Evolutionary conservation across 2,797 vertebrate species (phyloP).

Genomic region (Limosa lapponica): DNA sequence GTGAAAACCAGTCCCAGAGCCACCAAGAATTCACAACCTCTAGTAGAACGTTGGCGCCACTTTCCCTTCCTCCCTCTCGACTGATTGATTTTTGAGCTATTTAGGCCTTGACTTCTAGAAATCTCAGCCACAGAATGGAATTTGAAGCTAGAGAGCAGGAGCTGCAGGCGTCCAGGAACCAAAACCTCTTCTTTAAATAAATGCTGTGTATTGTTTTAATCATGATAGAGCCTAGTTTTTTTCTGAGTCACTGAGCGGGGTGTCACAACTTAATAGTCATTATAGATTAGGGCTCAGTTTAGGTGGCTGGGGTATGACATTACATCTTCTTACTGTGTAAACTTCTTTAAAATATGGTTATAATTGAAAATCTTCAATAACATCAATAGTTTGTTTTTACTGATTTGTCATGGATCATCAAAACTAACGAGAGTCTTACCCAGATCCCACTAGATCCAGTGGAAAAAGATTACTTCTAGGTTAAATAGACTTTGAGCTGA

Average conservation of each 20-base stretch:
- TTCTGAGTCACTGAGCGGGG: background rate
- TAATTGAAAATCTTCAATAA: background rate
- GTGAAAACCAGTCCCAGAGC: background rate
- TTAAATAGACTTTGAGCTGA: background rate
- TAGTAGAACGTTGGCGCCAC: background rate
- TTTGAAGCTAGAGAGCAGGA: background rate
- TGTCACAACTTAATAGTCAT: background rate
- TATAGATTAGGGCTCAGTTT: background rate
- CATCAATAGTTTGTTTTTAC: background rate
- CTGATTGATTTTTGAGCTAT: background rate
- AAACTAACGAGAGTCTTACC: background rate
- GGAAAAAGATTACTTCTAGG: background rate
- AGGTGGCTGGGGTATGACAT: background rate
- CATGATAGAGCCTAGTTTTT: rapidly evolving
- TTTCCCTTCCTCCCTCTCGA: background rate
- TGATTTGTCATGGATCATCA: background rate
- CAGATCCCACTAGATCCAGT: background rate
- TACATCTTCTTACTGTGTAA: background rate
- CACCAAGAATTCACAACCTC: background rate
- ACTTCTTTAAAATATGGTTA: background rate
- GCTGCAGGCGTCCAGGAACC: background rate
- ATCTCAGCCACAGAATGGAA: background rate
- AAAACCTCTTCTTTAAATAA: background rate
- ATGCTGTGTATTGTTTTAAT: background rate
- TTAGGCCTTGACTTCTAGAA: background rate